A percentile compares a stretch with the other conserved stretches of the same genome.
phyloP scores from a whole-genome alignment of 2,797 vertebrate species.

The Silurus aristotelis region DNA sequence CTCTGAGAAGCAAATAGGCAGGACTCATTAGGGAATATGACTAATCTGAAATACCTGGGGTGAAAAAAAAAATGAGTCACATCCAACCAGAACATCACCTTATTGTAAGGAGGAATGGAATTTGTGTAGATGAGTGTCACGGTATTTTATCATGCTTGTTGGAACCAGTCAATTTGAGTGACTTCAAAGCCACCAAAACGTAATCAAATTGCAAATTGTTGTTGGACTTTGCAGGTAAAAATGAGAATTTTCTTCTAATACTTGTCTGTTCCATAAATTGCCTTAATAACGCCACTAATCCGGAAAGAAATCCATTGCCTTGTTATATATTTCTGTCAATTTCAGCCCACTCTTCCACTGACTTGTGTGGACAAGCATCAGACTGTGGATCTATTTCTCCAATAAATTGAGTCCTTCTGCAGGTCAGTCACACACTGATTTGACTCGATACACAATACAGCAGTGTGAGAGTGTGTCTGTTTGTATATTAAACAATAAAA shows the following conservation, averaged over 20 bases:
- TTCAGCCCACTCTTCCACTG: background rate
- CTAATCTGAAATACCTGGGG: background rate
- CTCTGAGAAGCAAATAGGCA: slow-evolving; percentile 61
- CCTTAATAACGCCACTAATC: background rate
- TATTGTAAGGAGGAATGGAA: background rate
- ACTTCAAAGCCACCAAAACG: background rate
- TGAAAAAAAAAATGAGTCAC: background rate
- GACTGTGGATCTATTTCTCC: background rate
- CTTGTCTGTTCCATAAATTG: background rate
- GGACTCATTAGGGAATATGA: background rate
- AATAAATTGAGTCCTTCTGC: background rate
- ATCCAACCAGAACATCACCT: background rate
- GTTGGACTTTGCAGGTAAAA: background rate
- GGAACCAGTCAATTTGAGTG: too few species aligned
- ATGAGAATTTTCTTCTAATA: background rate
- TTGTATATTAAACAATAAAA: background rate
- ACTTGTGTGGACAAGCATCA: background rate
- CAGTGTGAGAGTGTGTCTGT: background rate
- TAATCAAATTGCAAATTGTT: background rate
- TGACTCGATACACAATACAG: background rate
- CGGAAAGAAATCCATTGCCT: background rate
- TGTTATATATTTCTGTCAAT: background rate
- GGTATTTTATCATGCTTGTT: too few species aligned
- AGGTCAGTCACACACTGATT: background rate
- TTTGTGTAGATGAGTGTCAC: background rate